Percentiles rank a stretch among this genome's conserved stretches.
phyloP scores from a whole-genome alignment of 2,888 invertebrate genomes.

The Nymphalis polychloros region DNA sequence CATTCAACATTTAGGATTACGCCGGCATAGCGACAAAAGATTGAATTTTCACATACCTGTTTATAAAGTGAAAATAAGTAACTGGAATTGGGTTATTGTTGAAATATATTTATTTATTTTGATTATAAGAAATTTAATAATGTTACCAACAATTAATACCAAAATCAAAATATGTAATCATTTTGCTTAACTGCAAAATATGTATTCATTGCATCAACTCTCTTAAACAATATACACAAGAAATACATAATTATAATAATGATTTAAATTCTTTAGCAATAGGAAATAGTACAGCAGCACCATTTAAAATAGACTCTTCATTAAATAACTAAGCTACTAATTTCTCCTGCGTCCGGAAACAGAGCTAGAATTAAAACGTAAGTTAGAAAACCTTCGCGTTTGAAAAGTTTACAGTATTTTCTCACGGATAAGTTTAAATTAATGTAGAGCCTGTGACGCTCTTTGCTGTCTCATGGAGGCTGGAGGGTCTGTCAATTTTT shows the following conservation, averaged over 20 bases:
- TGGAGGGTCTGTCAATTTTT: conserved; percentile 66
- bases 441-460: conserved; percentile 65
- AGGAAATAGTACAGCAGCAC: not conserved
- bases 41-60: conserved; percentile 23
- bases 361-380: conserved; percentile 70
- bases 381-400: conserved; percentile 70
- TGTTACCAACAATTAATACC: not conserved
- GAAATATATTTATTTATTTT: conserved; percentile 31
- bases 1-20: conserved; percentile 25
- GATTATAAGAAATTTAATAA: conserved; percentile 22
- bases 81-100: conserved; percentile 30
- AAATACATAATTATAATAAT: no score
- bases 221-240: not conserved
- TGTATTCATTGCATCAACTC: not conserved
- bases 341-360: conserved; percentile 44
- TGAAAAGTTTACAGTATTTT: conserved; percentile 73
- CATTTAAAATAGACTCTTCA: conserved; percentile 22
- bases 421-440: conserved; percentile 74
- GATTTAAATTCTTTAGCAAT: not conserved
- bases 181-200: not conserved
- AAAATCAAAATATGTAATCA: no score
- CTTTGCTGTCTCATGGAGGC: conserved; percentile 49
- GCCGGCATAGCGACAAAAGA: conserved; percentile 14
- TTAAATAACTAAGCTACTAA: conserved; percentile 28
- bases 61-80: conserved; percentile 29